Percentiles rank a stretch among this genome's conserved stretches.
These are phyloP conservation scores for Incurvaria masculella DNA, from an alignment of 2,888 invertebrate species.

Conservation along the genomic window DNA sequence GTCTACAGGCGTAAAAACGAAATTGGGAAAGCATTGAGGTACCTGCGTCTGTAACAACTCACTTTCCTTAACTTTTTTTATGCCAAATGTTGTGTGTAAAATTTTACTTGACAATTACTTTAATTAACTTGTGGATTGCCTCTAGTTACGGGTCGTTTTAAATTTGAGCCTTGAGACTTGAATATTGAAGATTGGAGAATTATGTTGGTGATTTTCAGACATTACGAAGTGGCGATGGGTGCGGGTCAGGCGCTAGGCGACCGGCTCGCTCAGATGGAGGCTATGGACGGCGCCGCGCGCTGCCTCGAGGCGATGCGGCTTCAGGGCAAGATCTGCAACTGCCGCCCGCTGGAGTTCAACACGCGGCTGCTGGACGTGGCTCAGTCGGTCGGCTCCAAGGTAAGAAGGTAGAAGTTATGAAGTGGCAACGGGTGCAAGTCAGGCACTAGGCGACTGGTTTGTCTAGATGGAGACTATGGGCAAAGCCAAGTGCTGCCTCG, in stretches of 20 bases:
- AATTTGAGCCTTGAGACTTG: too few species aligned
- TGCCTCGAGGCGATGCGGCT: slow-evolving; percentile 73
- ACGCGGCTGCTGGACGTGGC: slow-evolving; percentile 80
- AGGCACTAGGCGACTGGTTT: too few species aligned
- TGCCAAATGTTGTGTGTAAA: not conserved
- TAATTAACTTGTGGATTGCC: too few species aligned
- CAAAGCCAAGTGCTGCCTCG: too few species aligned
- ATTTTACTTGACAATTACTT: too few species aligned
- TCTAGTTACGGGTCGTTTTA: too few species aligned
- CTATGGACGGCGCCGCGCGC: slow-evolving; percentile 84
- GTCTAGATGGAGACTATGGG: too few species aligned
- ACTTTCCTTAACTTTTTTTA: not conserved
- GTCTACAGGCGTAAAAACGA: slow-evolving; percentile 81
- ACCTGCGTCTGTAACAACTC: slow-evolving; percentile 3
- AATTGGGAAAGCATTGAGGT: slow-evolving; percentile 63
- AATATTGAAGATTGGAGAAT: too few species aligned
- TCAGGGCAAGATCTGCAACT: slow-evolving; percentile 84
- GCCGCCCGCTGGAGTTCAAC: slow-evolving; percentile 82
- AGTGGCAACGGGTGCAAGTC: too few species aligned
- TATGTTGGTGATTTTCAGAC: too few species aligned
- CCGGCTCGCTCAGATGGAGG: slow-evolving; percentile 84
- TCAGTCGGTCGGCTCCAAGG: slow-evolving; percentile 83
- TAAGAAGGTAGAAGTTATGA: too few species aligned
- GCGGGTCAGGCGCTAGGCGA: slow-evolving; percentile 77
- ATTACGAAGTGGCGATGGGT: slow-evolving; percentile 86